Evolutionary conservation across 2,888 invertebrate genomes (phyloP), one percentile per base, ranked within the genome.

Genomic region (Zhuqinia jingwanae): DNA sequence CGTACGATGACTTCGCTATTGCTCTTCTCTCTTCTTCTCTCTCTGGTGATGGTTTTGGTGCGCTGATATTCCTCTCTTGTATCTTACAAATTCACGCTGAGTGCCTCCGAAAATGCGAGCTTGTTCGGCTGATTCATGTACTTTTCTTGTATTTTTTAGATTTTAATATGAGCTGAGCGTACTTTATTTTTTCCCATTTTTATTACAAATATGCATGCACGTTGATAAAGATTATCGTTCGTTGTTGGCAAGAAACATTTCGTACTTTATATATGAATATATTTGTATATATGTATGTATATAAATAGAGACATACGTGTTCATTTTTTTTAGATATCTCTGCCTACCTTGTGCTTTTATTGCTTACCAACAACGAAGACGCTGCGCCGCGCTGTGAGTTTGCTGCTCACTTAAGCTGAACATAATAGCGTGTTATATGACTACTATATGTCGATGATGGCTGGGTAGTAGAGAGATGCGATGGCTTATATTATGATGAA

Each of bases 51-150:
- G 60, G 22, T 22, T 30, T 25, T 60, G 22, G 22, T 60, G 60
- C 47, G 27, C 42, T 60, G 60, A 22, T 70, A 50, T 73, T 50
- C 22, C 60, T 30, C 22, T 68, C 36, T 17, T 68, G n/a, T 73
- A 27, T 80, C 20, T 58, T 30, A 76, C 68, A 58, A 86, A 81
- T 86, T 86, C 81, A 86, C 86, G 86, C 81, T 86, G 86, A 86
- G 81, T 81, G 86, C 86, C 45, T 53, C 86, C 36, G 86, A 86
- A 86, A 86, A 86, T 86, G 76, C 58, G 58, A 58, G 36, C 36
- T 76, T 22, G 42, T 20, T 42, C 2, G 42, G 13, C 20, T 56
- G 56, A 8, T 6, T 36, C 36, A 36, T 36, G 36, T 36, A 6
- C 8, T 36, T 36, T 36, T 20, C 11, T 53, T 10, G 5, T 47